A percentile compares a stretch with the other conserved stretches of the same genome.
Evolutionary conservation across 2,113 vertebrate genomes (phyloP).

Genomic region (Nycticebus coucang): DNA sequence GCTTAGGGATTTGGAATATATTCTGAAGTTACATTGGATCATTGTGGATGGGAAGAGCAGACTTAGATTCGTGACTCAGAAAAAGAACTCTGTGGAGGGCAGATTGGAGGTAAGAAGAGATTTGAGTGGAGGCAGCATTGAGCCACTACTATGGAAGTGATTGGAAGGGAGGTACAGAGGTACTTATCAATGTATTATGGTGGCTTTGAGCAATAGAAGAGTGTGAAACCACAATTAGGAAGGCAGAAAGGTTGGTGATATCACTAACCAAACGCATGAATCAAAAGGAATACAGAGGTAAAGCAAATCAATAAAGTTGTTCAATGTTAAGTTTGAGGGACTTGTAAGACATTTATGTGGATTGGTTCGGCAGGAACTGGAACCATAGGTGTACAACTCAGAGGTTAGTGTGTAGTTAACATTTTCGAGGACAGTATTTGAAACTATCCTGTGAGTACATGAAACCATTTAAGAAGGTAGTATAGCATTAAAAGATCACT

Average conservation of each 20-base stretch:
- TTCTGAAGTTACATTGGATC: not conserved
- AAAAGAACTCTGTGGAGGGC: slow-evolving; percentile 23
- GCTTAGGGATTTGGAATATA: not conserved
- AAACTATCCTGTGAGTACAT: not conserved
- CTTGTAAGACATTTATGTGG: not conserved
- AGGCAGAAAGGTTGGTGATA: not conserved
- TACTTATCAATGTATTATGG: not conserved
- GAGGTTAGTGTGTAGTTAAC: not conserved
- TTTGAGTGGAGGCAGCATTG: not conserved
- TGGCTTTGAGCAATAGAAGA: not conserved
- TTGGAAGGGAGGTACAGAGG: not conserved
- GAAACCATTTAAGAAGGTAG: not conserved
- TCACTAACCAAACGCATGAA: slow-evolving; percentile 10
- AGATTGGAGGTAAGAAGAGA: not conserved
- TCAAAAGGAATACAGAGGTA: not conserved
- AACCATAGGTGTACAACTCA: not conserved
- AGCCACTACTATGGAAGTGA: not conserved
- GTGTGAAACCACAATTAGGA: not conserved
- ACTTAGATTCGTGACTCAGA: not conserved
- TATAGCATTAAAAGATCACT: not conserved
- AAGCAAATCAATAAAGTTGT: not conserved
- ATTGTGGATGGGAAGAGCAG: not conserved
- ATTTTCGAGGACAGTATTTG: not conserved
- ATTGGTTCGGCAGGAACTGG: not conserved
- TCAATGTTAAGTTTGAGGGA: not conserved